A percentile compares a stretch with the other conserved stretches of the same genome.
Conservation (phyloP, 2,113 vertebrate genomes). For the Bucco capensis region DNA sequence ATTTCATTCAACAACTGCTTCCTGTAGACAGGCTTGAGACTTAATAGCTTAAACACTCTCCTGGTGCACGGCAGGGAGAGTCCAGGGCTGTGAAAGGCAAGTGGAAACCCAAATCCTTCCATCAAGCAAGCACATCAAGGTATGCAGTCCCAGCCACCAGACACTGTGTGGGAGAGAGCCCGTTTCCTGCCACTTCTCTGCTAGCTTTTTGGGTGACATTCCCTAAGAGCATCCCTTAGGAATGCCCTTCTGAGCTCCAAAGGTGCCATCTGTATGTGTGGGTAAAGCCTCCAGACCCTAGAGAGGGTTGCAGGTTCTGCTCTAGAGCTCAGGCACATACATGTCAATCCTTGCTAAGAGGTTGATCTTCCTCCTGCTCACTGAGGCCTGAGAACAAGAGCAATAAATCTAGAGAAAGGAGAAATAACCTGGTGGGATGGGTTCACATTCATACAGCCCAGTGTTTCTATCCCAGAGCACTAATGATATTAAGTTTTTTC, state of each 20-base stretch:
- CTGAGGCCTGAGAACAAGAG: not conserved
- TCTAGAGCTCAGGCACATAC: not conserved
- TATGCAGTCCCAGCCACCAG: not conserved
- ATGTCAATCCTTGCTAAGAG: not conserved
- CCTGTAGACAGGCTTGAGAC: constrained; percentile 1
- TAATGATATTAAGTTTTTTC: not conserved
- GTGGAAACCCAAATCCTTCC: constrained; percentile 3
- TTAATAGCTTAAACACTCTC: constrained; percentile 33
- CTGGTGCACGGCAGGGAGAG: not conserved
- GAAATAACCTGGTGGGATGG: not conserved
- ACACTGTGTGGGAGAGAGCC: not conserved
- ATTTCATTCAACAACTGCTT: constrained; percentile 36
- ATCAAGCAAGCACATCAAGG: not conserved
- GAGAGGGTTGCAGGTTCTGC: not conserved
- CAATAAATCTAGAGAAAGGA: not conserved
- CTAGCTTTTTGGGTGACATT: not conserved
- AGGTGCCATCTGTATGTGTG: accelerated
- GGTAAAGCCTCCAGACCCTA: not conserved
- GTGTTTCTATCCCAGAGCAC: not conserved
- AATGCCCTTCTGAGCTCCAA: not conserved
- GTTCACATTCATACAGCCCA: not conserved
- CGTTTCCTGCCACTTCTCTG: not conserved
- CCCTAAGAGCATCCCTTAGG: not conserved
- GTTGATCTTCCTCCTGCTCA: not conserved
- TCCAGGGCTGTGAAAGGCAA: not conserved